These are phyloP conservation scores for Heliconius hewitsoni DNA, from an alignment of 1,140 invertebrate species.

Conservation along the genomic window DNA sequence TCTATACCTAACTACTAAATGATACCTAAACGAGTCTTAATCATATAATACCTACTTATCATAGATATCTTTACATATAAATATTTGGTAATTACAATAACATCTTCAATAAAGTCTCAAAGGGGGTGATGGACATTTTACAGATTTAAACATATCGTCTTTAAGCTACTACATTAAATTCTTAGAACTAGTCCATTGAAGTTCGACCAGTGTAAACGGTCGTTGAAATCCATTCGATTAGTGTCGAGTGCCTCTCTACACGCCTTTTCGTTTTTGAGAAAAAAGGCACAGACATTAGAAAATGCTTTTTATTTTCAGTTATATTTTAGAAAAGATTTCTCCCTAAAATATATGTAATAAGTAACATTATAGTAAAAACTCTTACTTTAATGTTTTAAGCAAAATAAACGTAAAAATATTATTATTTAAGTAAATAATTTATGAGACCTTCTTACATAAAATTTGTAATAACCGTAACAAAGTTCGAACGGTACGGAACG, in stretches of 20 bases:
- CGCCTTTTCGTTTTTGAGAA: conserved; percentile 34
- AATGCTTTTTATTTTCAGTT: conserved; percentile 26
- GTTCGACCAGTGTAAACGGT: conserved; percentile 36
- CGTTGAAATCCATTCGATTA: conserved; percentile 44
- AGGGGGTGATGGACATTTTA: neutral
- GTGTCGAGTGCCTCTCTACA: conserved; percentile 27
- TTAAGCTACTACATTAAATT: conserved; percentile 8
- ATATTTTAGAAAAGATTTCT: conserved; percentile 27
- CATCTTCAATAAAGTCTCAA: too few species aligned
- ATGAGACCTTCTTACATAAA: neutral
- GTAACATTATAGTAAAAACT: neutral
- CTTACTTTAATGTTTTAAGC: too few species aligned
- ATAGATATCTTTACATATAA: too few species aligned
- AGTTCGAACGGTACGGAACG: neutral
- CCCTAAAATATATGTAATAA: neutral
- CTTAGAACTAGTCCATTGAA: conserved; percentile 32
- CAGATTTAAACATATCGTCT: conserved; percentile 11
- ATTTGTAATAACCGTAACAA: neutral
- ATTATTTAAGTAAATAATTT: conserved; percentile 4
- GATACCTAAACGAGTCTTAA: too few species aligned
- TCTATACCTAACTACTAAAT: too few species aligned
- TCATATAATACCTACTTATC: too few species aligned
- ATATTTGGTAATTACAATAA: too few species aligned
- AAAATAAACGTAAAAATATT: too few species aligned
- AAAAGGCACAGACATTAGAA: conserved; percentile 39